A percentile compares a stretch with the other conserved stretches of the same genome.
Conservation (phyloP, 2,113 vertebrate species). For the Sphyrna mokarran region DNA sequence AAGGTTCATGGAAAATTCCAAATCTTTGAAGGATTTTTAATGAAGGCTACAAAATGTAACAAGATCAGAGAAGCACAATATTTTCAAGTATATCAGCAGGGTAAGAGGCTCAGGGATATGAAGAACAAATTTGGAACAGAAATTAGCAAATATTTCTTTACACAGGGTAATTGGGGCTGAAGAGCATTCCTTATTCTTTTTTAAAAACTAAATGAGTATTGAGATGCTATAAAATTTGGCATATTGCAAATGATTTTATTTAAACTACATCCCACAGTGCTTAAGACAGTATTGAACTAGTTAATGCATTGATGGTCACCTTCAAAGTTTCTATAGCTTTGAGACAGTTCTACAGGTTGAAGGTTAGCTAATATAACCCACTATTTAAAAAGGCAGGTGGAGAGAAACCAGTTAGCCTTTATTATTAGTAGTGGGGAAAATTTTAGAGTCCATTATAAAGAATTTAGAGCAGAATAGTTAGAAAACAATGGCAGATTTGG, state of each 20-base stretch:
- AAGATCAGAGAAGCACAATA: background rate
- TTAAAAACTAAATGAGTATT: background rate
- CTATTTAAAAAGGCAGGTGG: no score
- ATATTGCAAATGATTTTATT: background rate
- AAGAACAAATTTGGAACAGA: background rate
- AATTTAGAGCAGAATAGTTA: no score
- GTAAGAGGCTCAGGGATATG: background rate
- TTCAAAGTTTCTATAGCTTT: no score
- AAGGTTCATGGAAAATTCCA: background rate
- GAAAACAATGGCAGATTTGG: no score
- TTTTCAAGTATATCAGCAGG: background rate
- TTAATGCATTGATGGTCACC: no score
- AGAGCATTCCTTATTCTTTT: background rate
- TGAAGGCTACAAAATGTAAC: background rate
- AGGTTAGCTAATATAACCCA: no score
- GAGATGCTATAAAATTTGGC: background rate
- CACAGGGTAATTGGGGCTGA: background rate
- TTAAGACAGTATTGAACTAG: no score
- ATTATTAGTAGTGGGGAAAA: no score
- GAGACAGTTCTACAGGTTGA: no score
- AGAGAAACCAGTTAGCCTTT: no score
- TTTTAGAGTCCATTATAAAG: no score
- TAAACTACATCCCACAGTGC: background rate
- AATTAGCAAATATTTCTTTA: background rate
- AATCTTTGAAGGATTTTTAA: background rate